Conservation (phyloP, 2,888 invertebrate genomes). For the Hydriomena furcata region DNA sequence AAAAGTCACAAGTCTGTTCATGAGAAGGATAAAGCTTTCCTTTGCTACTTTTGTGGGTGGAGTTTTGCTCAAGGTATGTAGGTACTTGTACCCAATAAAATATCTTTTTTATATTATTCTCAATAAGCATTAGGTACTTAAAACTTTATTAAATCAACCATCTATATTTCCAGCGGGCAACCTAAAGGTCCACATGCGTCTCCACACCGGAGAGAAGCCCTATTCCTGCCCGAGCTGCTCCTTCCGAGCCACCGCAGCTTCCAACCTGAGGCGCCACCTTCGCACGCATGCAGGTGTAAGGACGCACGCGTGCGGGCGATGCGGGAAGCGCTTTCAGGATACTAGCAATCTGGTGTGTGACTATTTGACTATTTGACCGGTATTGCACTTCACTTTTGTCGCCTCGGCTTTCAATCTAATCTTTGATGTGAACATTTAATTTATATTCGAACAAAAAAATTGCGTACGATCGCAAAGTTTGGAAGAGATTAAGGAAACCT, state of each 20-base stretch:
- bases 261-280: constrained; percentile 64
- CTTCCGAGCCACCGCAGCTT: constrained; percentile 59
- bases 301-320: constrained; percentile 56
- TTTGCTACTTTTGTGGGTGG: constrained; percentile 72
- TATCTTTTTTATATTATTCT: no score
- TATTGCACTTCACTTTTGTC: no score
- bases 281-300: constrained; percentile 54
- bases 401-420: no score
- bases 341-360: constrained; percentile 63
- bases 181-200: constrained; percentile 65
- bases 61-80: constrained; percentile 64
- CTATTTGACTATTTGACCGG: no score
- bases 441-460: no score
- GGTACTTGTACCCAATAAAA: no score
- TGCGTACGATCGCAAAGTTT: no score
- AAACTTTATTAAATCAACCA: no score
- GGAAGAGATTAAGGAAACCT: no score
- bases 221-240: constrained; percentile 59
- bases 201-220: constrained; percentile 70
- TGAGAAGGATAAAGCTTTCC: constrained; percentile 57
- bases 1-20: constrained; percentile 70
- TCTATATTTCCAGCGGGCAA: constrained; percentile 63
- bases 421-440: no score
- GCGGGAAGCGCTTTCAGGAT: constrained; percentile 65
- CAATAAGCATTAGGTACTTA: no score